Conservation (phyloP, 2,113 vertebrate genomes). For the Bubo blakistoni region DNA sequence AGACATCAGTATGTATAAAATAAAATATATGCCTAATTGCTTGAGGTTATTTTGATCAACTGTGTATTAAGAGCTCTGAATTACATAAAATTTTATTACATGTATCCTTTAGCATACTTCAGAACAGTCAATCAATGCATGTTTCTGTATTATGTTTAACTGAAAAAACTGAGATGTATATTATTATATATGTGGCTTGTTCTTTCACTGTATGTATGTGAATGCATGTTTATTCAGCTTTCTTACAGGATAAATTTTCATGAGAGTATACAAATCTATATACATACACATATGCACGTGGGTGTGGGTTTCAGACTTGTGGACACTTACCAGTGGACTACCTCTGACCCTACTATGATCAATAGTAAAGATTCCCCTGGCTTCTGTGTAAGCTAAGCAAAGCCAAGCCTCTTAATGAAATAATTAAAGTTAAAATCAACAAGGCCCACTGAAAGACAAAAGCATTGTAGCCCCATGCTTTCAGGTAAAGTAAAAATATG, state of each 20-base stretch:
- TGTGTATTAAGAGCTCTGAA: not conserved
- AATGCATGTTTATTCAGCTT: not conserved
- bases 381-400: not conserved
- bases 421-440: not conserved
- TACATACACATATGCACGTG: not conserved
- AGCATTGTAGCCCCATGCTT: not conserved
- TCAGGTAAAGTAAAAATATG: not conserved
- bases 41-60: not conserved
- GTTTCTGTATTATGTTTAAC: not conserved
- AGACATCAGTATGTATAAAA: not conserved
- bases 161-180: not conserved
- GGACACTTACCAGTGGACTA: not conserved
- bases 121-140: not conserved
- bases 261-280: not conserved
- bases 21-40: not conserved
- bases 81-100: not conserved
- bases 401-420: not conserved
- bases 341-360: not conserved
- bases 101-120: not conserved
- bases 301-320: not conserved
- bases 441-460: not conserved
- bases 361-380: not conserved
- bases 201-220: not conserved
- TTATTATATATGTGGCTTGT: not conserved
- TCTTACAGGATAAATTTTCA: not conserved